phyloP scores from a whole-genome alignment of 2,888 invertebrate species.

The Arctia plantaginis region DNA sequence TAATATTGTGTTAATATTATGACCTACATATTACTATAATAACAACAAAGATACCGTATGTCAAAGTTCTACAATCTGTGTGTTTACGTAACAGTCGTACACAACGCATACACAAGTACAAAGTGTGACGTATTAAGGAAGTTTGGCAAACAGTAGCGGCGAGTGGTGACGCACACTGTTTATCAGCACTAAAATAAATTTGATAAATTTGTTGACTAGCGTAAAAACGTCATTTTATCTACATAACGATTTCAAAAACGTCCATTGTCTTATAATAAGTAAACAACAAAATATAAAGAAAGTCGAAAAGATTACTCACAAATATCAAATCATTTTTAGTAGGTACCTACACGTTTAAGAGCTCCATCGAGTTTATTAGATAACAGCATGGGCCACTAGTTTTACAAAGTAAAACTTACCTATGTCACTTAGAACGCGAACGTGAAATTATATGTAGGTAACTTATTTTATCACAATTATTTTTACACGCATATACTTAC shows the following conservation, averaged over 20 bases:
- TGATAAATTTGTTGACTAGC: slow-evolving; percentile 23
- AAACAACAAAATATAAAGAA: background rate
- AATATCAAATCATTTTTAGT: background rate
- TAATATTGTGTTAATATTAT: slow-evolving; percentile 9
- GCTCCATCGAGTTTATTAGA: background rate
- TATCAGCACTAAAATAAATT: slow-evolving; percentile 25
- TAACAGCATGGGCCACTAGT: background rate
- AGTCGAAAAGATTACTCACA: background rate
- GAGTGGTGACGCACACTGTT: slow-evolving; percentile 43
- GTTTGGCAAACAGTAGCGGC: slow-evolving; percentile 32
- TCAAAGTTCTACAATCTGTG: slow-evolving; percentile 25
- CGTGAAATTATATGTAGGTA: background rate
- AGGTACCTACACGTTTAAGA: too few species aligned
- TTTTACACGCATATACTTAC: too few species aligned
- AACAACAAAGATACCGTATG: slow-evolving; percentile 36
- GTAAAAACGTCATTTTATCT: background rate
- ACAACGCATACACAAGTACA: slow-evolving; percentile 21
- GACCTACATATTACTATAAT: slow-evolving; percentile 34
- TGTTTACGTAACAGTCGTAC: slow-evolving; percentile 41
- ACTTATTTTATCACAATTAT: background rate
- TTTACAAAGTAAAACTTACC: background rate
- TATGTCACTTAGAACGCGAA: background rate
- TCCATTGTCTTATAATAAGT: background rate
- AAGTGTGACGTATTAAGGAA: slow-evolving; percentile 38
- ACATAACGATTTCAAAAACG: background rate